Evolutionary conservation across 2,888 invertebrate genomes (phyloP), one percentile per base, ranked within the genome.

Genomic region (Drosophila bunnanda): DNA sequence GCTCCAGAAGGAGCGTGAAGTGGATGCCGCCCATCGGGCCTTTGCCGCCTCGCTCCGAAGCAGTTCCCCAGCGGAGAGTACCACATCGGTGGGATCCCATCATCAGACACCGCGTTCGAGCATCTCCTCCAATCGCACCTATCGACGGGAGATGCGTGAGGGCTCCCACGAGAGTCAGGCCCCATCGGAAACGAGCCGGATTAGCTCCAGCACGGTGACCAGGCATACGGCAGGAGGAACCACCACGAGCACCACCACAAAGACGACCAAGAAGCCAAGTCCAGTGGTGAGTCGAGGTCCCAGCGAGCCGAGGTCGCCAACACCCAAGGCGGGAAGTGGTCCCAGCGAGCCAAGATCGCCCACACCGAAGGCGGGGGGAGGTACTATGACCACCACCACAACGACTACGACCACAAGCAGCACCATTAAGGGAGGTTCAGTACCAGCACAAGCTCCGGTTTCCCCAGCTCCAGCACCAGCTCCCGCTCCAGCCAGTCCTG

Each of bases 41-140:
- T 96, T 96, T 93, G 96, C 95, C 0, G 94, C 95, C 65, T 95
- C 96, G 7, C 92, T 96, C 52, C 94, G 96, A 34, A 94, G 95
- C 69, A 94, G 95, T 39, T 95, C 95, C 9, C 93, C 94, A 73
- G 93, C 94, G n/a, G 94, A 94, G 1, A 94, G 94, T 44, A 71
- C 74, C 41, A 68, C 68, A 15, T 88, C 89, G 20, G 73, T 59
- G 5, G 84, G 88, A 0, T 79, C 88, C 13, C 81, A 81, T 58
- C 72, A 68, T 10, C 78, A 78, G 32, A 87, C 91, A 10, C 90
- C 91, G n/a, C 82, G 91, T 1, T 88, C 91, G 44, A 92, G 91
- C 57, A 72, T 92, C 48, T 82, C 89, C 4, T 90, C 92, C n/a
- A 78, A 65, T 38, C 76, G 88, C 39, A 90, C 90, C 22, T 88